These are phyloP conservation scores for Pycnomerus fuliginosus DNA, from an alignment of 2,888 invertebrate species.

Conservation along the genomic window DNA sequence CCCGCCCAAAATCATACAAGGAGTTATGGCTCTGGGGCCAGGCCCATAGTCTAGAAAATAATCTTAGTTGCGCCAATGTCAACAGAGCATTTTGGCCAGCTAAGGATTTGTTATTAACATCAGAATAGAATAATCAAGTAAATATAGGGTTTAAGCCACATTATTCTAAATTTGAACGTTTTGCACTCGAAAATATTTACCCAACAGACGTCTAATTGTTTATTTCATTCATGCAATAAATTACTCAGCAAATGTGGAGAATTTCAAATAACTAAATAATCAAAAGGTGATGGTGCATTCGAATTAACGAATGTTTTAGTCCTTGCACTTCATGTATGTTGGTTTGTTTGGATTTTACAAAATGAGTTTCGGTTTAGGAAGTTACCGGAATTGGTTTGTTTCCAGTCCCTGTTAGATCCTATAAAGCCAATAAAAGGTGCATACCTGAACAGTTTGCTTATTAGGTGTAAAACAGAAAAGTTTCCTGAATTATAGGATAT, in stretches of 20 bases:
- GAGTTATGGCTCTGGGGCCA: no score
- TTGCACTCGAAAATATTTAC: conserved; percentile 32
- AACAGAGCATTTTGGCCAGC: no score
- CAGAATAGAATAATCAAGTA: no score
- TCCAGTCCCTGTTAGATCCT: no score
- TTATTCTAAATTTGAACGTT: conserved; percentile 16
- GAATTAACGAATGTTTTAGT: conserved; percentile 30
- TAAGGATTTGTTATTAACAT: conserved; percentile 16
- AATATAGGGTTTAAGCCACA: conserved; percentile 9
- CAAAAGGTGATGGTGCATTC: conserved; percentile 22
- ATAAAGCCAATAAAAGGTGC: no score
- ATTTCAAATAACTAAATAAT: conserved; percentile 32
- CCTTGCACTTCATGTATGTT: conserved; percentile 29
- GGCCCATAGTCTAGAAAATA: no score
- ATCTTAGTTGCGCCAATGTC: no score
- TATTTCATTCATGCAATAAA: conserved; percentile 28
- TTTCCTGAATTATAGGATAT: no score
- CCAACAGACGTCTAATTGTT: conserved; percentile 24
- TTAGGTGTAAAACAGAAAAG: no score
- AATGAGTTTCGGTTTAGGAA: conserved; percentile 12
- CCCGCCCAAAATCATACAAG: no score
- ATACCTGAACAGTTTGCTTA: no score
- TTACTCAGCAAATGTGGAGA: conserved; percentile 30
- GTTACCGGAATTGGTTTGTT: conserved; percentile 11
- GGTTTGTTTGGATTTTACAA: conserved; percentile 19